Base-by-base conservation (phyloP, 30 jellyfish, hydroid and myxozoan species). In the Sanderia malayensis region DNA sequence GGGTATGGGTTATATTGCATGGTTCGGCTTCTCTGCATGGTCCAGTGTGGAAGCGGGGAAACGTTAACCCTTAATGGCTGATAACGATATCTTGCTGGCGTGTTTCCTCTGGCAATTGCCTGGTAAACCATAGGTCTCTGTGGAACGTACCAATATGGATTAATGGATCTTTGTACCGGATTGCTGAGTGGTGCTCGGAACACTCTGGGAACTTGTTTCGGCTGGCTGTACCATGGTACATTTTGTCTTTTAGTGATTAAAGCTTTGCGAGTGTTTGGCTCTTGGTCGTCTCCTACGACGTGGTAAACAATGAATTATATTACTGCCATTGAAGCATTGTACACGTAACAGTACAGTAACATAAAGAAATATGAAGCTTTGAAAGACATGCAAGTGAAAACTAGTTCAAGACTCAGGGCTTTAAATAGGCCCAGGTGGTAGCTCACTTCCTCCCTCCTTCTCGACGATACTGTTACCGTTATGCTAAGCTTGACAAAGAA, bases 1-100 rank as follows among this genome's bases (percentile, higher is more conserved):
- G n/a, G n/a, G n/a, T n/a, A n/a, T n/a, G n/a, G n/a, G 27, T 49
- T 49, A 19, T 49, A 31, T 31, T 47, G 4, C 0, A 53, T 74
- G 21, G 71, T 63, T 22, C 58, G 29, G 66, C 80, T 61, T 32
- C 88, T 64, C 52, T 60, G 64, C 1, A 63, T 52, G n/a, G n/a
- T n/a, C 37, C 74, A 18, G 62, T 44, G 46, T 25, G 44, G 73
- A 25, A 44, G n/a, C 29, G 88, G 88, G 11, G 27, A 19, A 8
- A 80, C 80, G 11, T 11, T 19, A 49, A 4, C 8, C 45, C 79
- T 28, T 31, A 75, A 28, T 20, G 73, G 69, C 18, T 29, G 61
- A 33, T 76, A 76, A 17, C 28, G 64, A 29, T 19, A 26, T 13
- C 37, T 71, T 0, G 41, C 69, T 2, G 22, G 45, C 65, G 18